Evolutionary conservation across 2,888 invertebrate genomes (phyloP).

Genomic region (Drosophila yooni): DNA sequence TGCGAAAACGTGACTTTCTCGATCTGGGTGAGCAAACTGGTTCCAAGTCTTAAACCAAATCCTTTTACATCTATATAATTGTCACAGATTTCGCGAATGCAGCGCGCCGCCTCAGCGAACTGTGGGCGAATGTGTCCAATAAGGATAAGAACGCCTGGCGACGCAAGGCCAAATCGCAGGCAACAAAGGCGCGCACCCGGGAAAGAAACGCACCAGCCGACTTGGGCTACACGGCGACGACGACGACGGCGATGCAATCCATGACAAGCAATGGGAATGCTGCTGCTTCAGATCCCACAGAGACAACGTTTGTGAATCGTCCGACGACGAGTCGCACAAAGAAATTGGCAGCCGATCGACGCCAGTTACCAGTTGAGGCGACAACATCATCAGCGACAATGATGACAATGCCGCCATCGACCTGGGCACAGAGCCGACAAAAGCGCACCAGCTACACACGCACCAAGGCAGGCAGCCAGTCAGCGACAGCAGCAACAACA

Average conservation of each 20-base stretch:
- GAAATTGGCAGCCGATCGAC: slow-evolving; percentile 79
- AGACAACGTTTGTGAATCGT: slow-evolving; percentile 72
- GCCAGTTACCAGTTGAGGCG: slow-evolving; percentile 37
- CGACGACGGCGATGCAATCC: neutral
- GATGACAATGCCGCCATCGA: slow-evolving; percentile 20
- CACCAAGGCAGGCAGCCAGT: slow-evolving; percentile 17
- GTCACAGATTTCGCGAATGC: slow-evolving; percentile 91
- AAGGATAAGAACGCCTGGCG: slow-evolving; percentile 91
- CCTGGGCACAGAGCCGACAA: slow-evolving; percentile 51
- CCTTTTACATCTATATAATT: neutral
- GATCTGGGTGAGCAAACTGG: slow-evolving; percentile 64
- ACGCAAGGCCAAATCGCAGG: slow-evolving; percentile 89
- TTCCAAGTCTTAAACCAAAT: neutral
- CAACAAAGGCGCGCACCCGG: slow-evolving; percentile 67
- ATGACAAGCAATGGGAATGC: slow-evolving; percentile 34
- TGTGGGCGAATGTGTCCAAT: slow-evolving; percentile 93
- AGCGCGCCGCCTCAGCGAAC: slow-evolving; percentile 93
- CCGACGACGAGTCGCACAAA: slow-evolving; percentile 82
- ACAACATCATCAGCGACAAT: neutral
- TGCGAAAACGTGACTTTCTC: slow-evolving; percentile 86
- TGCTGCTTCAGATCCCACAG: neutral
- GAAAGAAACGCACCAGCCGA: slow-evolving; percentile 44
- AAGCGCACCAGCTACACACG: slow-evolving; percentile 61
- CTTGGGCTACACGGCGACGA: neutral
- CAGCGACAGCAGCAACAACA: neutral